These are phyloP conservation scores for Tympanuchus pallidicinctus DNA, from an alignment of 2,113 vertebrate genomes.

Conservation along the genomic window DNA sequence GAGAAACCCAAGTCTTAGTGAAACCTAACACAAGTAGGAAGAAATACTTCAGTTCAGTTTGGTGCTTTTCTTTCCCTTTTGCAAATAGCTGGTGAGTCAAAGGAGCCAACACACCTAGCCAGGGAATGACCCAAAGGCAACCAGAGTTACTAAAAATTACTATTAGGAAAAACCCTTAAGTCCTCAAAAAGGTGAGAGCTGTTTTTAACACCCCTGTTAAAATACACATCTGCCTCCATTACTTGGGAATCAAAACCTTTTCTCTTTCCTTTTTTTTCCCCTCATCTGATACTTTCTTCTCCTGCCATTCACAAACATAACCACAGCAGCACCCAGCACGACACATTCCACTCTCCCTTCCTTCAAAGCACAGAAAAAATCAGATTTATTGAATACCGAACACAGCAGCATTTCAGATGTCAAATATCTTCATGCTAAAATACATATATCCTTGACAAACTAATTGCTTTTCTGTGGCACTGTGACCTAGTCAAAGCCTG, in stretches of 20 bases:
- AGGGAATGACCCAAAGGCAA: slow-evolving; percentile 6
- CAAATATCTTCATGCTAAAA: slow-evolving; percentile 48
- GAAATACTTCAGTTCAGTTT: neutral
- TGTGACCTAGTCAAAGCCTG: slow-evolving; percentile 30
- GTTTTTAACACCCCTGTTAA: neutral
- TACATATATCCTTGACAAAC: slow-evolving; percentile 45
- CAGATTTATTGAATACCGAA: neutral
- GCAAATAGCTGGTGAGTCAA: neutral
- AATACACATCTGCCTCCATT: neutral
- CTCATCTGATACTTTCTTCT: neutral
- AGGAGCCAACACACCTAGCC: slow-evolving; percentile 24
- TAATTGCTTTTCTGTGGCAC: slow-evolving; percentile 53
- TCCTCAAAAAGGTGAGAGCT: neutral
- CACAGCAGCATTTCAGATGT: neutral
- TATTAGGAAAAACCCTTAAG: neutral
- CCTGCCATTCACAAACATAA: neutral
- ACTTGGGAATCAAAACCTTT: neutral
- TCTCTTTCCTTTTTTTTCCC: neutral
- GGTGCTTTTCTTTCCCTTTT: neutral
- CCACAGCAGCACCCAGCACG: neutral
- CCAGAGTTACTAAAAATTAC: slow-evolving; percentile 18
- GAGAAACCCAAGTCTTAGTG: neutral
- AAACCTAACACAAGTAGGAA: neutral
- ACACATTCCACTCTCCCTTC: neutral
- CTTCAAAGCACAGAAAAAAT: neutral